phyloP scores from a whole-genome alignment of 2,113 vertebrate species.

The Herpetotheres cachinnans region DNA sequence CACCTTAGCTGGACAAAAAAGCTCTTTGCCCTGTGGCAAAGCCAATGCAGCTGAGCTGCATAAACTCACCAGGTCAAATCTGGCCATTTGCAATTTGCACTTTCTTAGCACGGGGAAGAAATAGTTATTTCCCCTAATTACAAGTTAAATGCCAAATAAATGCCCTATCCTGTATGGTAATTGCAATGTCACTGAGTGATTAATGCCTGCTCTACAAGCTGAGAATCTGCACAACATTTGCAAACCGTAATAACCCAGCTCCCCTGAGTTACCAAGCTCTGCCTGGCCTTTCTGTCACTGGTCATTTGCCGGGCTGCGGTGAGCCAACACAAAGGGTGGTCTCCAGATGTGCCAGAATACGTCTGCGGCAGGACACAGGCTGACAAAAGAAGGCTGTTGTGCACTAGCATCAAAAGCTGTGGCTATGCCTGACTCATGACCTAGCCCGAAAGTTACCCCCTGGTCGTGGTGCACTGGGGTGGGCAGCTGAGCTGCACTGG shows the following conservation, averaged over 20 bases:
- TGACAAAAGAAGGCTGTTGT: background rate
- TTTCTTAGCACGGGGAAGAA: background rate
- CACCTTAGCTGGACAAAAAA: background rate
- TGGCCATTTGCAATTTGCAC: background rate
- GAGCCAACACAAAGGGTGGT: background rate
- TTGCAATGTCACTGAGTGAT: background rate
- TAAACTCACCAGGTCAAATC: background rate
- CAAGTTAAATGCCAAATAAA: constrained; percentile 49
- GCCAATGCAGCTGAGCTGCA: constrained; percentile 11
- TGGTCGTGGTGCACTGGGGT: rapidly evolving
- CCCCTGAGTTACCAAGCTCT: background rate
- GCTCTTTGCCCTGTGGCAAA: constrained; percentile 20
- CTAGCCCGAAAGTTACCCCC: background rate
- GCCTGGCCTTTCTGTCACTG: background rate
- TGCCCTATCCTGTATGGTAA: background rate
- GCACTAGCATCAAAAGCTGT: background rate
- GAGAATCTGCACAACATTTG: background rate
- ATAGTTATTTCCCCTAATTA: constrained; percentile 13
- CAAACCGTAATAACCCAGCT: background rate
- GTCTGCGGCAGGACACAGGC: background rate
- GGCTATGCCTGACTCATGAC: rapidly evolving
- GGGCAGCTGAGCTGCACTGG: rapidly evolving
- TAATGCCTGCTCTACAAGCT: background rate
- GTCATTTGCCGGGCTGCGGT: background rate
- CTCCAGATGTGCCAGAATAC: rapidly evolving